Conservation (phyloP, 2,888 invertebrate genomes). For the Reticulitermes lucifugus region DNA sequence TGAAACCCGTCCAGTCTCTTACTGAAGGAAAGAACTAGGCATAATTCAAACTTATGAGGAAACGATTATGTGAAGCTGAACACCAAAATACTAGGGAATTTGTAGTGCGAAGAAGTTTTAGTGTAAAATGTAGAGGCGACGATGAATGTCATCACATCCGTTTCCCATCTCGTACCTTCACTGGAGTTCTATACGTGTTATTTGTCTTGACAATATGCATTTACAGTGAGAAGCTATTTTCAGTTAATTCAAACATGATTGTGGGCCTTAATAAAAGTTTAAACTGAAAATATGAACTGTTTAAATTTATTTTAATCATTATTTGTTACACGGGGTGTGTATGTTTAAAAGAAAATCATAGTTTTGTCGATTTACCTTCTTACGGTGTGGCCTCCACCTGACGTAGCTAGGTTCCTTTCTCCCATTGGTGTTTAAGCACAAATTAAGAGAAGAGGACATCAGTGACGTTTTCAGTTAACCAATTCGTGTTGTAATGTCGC, state of each 20-base stretch:
- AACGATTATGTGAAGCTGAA: conserved; percentile 16
- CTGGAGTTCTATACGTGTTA: conserved; percentile 38
- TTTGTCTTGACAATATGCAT: conserved; percentile 64
- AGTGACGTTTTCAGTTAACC: neutral
- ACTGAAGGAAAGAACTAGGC: conserved; percentile 18
- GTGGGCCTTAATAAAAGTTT: conserved; percentile 64
- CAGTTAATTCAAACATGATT: conserved; percentile 66
- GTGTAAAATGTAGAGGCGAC: neutral
- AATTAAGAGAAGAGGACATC: conserved; percentile 1
- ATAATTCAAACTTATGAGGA: conserved; percentile 28
- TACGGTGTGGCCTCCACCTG: conserved; percentile 10
- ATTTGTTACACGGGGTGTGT: conserved; percentile 50
- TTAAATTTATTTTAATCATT: conserved; percentile 52
- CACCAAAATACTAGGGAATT: conserved; percentile 37
- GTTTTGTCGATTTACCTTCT: conserved; percentile 47
- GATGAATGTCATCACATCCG: conserved; percentile 11
- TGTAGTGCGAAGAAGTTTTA: conserved; percentile 33
- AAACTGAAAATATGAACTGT: conserved; percentile 49
- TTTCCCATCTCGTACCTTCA: conserved; percentile 33
- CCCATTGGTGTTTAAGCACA: conserved; percentile 20
- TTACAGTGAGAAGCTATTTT: conserved; percentile 64
- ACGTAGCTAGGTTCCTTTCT: conserved; percentile 34
- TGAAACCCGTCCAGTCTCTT: conserved; percentile 40
- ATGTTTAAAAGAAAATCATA: conserved; percentile 38
- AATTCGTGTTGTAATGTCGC: no score